These are phyloP conservation scores for Dasypogon diadema DNA, from an alignment of 2,888 invertebrate species.

Conservation along the genomic window DNA sequence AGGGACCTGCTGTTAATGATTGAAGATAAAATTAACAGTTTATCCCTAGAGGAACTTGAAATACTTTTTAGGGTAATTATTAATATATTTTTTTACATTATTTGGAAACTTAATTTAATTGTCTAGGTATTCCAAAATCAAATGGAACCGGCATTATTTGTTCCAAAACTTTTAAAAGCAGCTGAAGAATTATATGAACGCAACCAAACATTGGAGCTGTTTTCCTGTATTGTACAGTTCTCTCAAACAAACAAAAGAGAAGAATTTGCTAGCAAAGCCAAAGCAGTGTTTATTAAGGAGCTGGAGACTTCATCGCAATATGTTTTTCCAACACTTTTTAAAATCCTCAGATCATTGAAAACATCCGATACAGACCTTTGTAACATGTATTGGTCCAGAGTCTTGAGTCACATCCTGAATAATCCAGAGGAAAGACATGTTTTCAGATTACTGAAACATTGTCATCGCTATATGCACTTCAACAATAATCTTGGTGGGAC, in stretches of 20 bases:
- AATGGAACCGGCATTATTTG: conserved; percentile 70
- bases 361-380: conserved; percentile 69
- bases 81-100: neutral
- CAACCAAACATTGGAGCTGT: conserved; percentile 66
- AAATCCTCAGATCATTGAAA: conserved; percentile 69
- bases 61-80: conserved; percentile 64
- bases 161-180: conserved; percentile 67
- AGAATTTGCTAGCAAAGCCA: conserved; percentile 65
- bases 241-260: conserved; percentile 67
- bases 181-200: conserved; percentile 65
- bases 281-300: conserved; percentile 61
- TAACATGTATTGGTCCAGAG: conserved; percentile 69
- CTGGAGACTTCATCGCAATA: conserved; percentile 57
- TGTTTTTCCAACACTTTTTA: conserved; percentile 67
- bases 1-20: conserved; percentile 66
- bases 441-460: conserved; percentile 66
- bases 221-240: conserved; percentile 69
- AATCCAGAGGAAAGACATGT: conserved; percentile 59
- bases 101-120: conserved; percentile 55
- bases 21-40: conserved; percentile 63
- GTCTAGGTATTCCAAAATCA: conserved; percentile 69
- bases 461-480: conserved; percentile 71
- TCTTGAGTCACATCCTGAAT: conserved; percentile 64
- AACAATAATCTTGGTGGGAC: conserved; percentile 70
- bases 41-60: conserved; percentile 68